phyloP scores from a whole-genome alignment of 2,113 vertebrate genomes.

The Tringa solitaria region DNA sequence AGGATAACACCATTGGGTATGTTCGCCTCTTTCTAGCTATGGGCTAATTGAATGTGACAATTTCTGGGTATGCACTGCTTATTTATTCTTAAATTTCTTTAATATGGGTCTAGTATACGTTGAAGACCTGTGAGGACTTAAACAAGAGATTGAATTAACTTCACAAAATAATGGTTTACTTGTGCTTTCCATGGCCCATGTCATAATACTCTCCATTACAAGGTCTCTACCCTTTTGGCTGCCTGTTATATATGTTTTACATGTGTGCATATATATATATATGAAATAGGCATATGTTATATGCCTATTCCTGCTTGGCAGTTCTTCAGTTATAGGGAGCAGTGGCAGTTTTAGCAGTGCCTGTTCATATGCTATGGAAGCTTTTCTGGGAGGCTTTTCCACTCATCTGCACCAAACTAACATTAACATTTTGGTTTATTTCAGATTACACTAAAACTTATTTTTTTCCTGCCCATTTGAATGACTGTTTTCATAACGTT shows the following conservation, averaged over 20 bases:
- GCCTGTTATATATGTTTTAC: not conserved
- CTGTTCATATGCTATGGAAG: not conserved
- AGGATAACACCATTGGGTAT: conserved; percentile 86
- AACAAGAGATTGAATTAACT: not conserved
- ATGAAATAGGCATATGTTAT: no score
- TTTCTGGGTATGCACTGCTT: not conserved
- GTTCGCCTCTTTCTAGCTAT: not conserved
- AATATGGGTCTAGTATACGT: not conserved
- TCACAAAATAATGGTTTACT: not conserved
- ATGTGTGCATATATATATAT: no score
- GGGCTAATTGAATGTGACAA: not conserved
- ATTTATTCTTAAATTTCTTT: not conserved
- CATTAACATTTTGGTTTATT: not conserved
- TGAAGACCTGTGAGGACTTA: not conserved
- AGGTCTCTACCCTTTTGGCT: not conserved
- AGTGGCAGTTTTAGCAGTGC: not conserved
- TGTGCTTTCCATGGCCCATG: not conserved
- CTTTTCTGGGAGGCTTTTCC: not conserved
- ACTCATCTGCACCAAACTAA: not conserved
- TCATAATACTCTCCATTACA: not conserved
- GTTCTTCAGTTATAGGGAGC: not conserved
- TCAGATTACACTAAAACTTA: not conserved
- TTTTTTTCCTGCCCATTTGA: not conserved
- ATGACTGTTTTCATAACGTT: not conserved
- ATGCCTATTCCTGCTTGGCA: not conserved